phyloP scores from a whole-genome alignment of 2,797 vertebrate genomes.

The Falco columbarius region DNA sequence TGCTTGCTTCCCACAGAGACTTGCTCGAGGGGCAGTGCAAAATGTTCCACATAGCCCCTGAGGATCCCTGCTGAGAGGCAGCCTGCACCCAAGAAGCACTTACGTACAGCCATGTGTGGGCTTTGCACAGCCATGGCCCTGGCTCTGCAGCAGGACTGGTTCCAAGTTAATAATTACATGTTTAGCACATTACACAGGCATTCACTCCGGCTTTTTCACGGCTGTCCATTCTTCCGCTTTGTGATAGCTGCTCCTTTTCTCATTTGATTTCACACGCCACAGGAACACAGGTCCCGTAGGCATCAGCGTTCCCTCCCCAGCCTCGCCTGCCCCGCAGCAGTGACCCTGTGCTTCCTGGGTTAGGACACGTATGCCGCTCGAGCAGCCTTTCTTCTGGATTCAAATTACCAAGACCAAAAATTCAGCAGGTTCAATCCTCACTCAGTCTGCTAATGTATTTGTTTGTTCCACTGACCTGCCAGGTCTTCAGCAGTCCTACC shows the following conservation, averaged over 20 bases:
- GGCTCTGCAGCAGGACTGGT: neutral
- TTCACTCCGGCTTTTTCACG: neutral
- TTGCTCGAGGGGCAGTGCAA: neutral
- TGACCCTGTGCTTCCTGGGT: neutral
- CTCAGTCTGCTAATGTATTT: neutral
- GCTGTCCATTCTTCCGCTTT: neutral
- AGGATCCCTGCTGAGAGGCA: neutral
- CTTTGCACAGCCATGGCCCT: neutral
- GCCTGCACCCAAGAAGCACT: neutral
- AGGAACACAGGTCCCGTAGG: neutral
- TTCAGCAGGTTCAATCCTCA: neutral
- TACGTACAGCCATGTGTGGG: fast-evolving
- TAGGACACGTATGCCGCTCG: fast-evolving
- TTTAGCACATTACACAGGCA: neutral
- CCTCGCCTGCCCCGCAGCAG: neutral
- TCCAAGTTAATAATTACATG: neutral
- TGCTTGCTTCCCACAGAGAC: neutral
- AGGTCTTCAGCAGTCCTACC: neutral
- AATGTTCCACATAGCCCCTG: neutral
- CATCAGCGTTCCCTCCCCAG: neutral
- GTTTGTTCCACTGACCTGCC: neutral
- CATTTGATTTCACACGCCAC: neutral
- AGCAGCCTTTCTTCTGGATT: neutral
- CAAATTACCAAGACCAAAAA: neutral
- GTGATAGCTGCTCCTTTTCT: neutral